These are phyloP conservation scores for Helicoverpa assulta DNA, from an alignment of 2,888 invertebrate species.

Conservation along the genomic window DNA sequence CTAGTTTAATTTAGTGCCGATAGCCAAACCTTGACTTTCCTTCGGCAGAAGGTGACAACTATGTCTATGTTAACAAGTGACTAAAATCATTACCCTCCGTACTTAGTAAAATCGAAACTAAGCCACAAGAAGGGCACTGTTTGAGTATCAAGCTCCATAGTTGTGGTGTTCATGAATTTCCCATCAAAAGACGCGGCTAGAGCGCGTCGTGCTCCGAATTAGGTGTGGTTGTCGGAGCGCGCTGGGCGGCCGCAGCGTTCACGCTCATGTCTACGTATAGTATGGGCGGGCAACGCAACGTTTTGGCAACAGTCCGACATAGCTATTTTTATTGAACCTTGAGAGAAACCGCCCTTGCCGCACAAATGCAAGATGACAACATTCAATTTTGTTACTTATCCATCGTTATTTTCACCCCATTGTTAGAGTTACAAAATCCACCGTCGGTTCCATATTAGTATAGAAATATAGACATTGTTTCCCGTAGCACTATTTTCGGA, in stretches of 20 bases:
- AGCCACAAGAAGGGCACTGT: not conserved
- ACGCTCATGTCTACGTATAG: constrained; percentile 74
- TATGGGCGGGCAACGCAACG: constrained; percentile 82
- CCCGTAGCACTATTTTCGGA: constrained; percentile 76
- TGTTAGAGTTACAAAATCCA: constrained; percentile 67
- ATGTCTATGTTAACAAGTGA: too few relatives aligned
- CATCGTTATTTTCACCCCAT: constrained; percentile 69
- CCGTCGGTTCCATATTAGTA: constrained; percentile 58
- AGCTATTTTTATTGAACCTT: constrained; percentile 89
- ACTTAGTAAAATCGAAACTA: too few relatives aligned
- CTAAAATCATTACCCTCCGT: too few relatives aligned
- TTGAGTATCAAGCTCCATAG: too few relatives aligned
- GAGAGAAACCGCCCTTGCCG: constrained; percentile 88
- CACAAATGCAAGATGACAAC: constrained; percentile 73
- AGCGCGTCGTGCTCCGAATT: constrained; percentile 70
- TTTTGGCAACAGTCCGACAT: constrained; percentile 86
- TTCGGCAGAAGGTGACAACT: too few relatives aligned
- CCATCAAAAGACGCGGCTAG: constrained; percentile 48
- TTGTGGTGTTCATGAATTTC: constrained; percentile 23
- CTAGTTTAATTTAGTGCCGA: too few relatives aligned
- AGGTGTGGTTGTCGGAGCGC: constrained; percentile 75
- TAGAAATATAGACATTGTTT: constrained; percentile 65
- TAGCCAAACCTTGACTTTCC: too few relatives aligned
- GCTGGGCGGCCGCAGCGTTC: constrained; percentile 70
- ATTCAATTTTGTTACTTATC: constrained; percentile 68